These are phyloP conservation scores for Omphaloscelis lunosa DNA, from an alignment of 2,888 invertebrate species.

Conservation along the genomic window DNA sequence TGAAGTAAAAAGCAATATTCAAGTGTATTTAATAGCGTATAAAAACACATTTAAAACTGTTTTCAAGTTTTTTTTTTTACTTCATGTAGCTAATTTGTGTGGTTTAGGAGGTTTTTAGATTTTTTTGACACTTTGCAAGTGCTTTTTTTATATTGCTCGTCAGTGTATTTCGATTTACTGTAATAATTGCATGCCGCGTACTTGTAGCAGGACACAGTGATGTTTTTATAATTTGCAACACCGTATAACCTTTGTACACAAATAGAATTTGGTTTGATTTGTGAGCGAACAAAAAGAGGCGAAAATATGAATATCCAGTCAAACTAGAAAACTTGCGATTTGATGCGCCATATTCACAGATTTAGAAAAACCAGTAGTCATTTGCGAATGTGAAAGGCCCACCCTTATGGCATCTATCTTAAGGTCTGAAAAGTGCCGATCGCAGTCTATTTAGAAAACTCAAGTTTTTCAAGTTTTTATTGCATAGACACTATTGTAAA, in stretches of 20 bases:
- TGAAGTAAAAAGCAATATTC: too few species aligned
- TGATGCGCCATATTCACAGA: background rate
- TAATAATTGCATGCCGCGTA: too few species aligned
- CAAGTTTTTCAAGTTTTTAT: background rate
- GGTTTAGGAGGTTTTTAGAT: too few species aligned
- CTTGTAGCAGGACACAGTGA: too few species aligned
- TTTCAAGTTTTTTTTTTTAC: too few species aligned
- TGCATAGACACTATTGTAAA: background rate
- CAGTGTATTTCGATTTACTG: background rate
- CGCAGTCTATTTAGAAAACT: background rate
- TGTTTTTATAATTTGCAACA: background rate
- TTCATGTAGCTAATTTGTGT: too few species aligned
- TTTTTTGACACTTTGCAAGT: too few species aligned
- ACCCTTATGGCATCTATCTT: too few species aligned
- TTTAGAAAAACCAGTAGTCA: background rate
- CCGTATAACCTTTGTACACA: too few species aligned
- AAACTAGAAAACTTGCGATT: background rate
- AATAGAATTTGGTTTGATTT: background rate
- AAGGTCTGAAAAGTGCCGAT: background rate
- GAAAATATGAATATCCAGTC: background rate
- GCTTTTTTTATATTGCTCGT: too few species aligned
- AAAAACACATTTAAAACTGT: too few species aligned
- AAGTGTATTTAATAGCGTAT: too few species aligned
- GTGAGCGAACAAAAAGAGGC: background rate
- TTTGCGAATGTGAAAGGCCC: background rate